phyloP scores from a whole-genome alignment of 2,113 vertebrate genomes.

The Gorsachius goisagi region DNA sequence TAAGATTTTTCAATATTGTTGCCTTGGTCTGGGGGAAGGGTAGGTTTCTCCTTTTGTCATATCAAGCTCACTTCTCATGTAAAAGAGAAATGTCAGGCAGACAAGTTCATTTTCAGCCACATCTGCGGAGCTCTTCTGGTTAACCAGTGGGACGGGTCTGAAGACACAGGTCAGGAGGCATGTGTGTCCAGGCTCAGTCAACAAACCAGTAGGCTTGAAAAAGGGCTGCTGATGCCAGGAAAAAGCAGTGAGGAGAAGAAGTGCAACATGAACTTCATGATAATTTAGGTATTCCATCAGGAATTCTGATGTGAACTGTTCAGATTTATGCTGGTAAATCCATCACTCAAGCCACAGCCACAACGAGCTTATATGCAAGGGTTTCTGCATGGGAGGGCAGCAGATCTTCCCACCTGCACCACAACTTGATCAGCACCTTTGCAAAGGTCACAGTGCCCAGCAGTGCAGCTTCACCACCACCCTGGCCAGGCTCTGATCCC shows the following conservation, averaged over 20 bases:
- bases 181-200: background rate
- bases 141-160: background rate
- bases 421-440: background rate
- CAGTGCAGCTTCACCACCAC: background rate
- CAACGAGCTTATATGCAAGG: background rate
- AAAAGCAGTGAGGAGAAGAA: background rate
- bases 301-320: background rate
- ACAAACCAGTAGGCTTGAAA: background rate
- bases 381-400: background rate
- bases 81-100: background rate
- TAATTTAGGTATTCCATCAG: background rate
- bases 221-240: background rate
- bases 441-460: background rate
- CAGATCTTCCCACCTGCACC: background rate
- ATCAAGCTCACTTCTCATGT: background rate
- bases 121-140: background rate
- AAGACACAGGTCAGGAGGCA: background rate
- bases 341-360: background rate
- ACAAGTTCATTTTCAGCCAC: background rate
- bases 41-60: background rate
- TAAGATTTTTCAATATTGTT: background rate
- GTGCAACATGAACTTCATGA: background rate
- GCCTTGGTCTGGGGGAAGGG: background rate
- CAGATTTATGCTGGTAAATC: background rate
- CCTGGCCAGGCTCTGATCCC: background rate